Base-by-base conservation (phyloP, 2,888 invertebrate species). In the Amphimallon solstitiale region DNA sequence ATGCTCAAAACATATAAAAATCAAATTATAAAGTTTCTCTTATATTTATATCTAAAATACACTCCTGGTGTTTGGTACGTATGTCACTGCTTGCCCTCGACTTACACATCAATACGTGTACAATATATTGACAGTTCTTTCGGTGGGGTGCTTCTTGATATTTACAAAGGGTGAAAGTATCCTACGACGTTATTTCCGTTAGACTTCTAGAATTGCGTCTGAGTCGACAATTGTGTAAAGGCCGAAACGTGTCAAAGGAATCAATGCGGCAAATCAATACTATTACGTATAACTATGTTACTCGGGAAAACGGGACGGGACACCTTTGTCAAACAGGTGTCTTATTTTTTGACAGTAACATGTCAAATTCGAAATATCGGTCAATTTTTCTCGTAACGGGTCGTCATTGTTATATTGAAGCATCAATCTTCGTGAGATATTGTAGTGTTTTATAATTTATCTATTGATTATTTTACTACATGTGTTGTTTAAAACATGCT, bases 131-230 rank as follows among this genome's bases (percentile, higher is more conserved):
- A 51, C 51, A 51, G 51, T 51, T 51, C 35, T 15, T 51, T 35
- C 21, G 21, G 51, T 51, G 51, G 51, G 51, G 51, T 51, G 29
- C 51, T n/a, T 51, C 51, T 51, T 35, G 17, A 34, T 51, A 23
- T 21, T 35, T 34, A 51, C 51, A 51, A 51, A 51, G 51, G 51
- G 51, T 35, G 34, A 51, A 51, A 51, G 34, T 35, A 51, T 34
- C 51, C 51, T 29, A 34, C 34, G 21, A 51, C 29, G 34, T 12
- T 51, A 51, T 51, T 51, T 51, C 51, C 51, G 51, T 51, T 51
- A 35, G 34, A 34, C 10, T 23, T 15, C 15, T 15, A 34, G 51
- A 51, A 51, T 15, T 29, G n/a, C 23, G 48, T 48, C 49, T 49
- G 34, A 12, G 51, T 14, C 51, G 29, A 34, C 51, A 51, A 29